phyloP scores from a whole-genome alignment of 2,888 invertebrate species.

The Salticus scenicus region DNA sequence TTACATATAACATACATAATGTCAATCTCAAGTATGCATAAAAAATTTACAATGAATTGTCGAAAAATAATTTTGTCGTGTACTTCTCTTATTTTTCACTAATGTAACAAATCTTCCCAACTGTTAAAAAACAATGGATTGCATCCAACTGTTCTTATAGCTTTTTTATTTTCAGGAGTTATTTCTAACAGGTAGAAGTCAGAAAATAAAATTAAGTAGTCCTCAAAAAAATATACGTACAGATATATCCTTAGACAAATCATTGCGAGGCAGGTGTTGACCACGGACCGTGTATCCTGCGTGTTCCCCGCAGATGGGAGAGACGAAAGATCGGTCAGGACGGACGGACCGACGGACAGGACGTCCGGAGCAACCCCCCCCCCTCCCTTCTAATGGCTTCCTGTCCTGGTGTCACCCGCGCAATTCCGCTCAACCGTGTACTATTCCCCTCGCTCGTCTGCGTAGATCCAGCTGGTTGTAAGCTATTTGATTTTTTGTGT shows the following conservation, averaged over 20 bases:
- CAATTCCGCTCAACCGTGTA: slow-evolving; percentile 36
- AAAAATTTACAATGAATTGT: too few relatives aligned
- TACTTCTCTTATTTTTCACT: too few relatives aligned
- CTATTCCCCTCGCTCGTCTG: slow-evolving; percentile 1
- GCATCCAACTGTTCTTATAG: neutral
- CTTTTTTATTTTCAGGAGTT: neutral
- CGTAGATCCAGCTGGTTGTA: slow-evolving; percentile 27
- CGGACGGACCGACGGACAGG: slow-evolving; percentile 46
- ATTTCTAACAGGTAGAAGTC: slow-evolving; percentile 45
- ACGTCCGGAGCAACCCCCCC: slow-evolving; percentile 29
- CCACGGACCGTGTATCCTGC: slow-evolving; percentile 56
- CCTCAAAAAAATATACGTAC: neutral
- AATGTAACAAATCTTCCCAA: too few relatives aligned
- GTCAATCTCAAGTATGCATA: too few relatives aligned
- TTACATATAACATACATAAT: too few relatives aligned
- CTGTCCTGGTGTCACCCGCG: slow-evolving; percentile 61
- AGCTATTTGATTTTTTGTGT: slow-evolving; percentile 5
- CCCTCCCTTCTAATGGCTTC: slow-evolving; percentile 54
- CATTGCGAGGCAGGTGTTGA: slow-evolving; percentile 43
- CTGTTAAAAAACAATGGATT: neutral
- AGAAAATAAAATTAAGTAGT: slow-evolving; percentile 32
- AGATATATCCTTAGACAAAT: neutral
- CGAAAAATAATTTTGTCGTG: too few relatives aligned
- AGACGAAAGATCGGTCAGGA: slow-evolving; percentile 35
- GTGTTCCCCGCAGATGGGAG: slow-evolving; percentile 51